phyloP scores from a whole-genome alignment of 2,113 vertebrate genomes.

The Callipepla squamata region DNA sequence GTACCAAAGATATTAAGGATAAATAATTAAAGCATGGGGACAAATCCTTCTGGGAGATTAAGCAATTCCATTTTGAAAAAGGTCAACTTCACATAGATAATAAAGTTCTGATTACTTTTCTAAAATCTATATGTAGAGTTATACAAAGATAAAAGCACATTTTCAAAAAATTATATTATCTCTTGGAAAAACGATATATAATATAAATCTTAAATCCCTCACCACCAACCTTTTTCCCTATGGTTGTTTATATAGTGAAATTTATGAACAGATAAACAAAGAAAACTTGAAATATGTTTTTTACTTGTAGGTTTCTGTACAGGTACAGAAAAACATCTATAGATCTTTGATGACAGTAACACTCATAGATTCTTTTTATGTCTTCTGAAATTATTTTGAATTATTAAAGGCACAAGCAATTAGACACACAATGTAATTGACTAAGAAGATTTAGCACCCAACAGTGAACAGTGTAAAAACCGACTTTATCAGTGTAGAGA shows the following conservation, averaged over 20 bases:
- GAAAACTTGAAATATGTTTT: background rate
- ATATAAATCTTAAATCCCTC: background rate
- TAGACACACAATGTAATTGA: background rate
- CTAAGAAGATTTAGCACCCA: background rate
- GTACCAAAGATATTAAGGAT: background rate
- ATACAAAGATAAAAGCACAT: background rate
- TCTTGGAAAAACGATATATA: background rate
- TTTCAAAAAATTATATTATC: background rate
- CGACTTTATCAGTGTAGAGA: background rate
- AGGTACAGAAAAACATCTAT: background rate
- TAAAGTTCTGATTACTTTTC: constrained; percentile 25
- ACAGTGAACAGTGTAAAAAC: background rate
- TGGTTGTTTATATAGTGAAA: background rate
- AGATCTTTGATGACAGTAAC: background rate
- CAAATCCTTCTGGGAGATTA: constrained; percentile 19
- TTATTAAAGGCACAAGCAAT: background rate
- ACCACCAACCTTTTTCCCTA: background rate
- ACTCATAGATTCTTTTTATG: background rate
- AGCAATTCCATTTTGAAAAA: background rate
- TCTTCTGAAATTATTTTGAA: background rate
- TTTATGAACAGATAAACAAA: background rate
- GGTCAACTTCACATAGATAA: background rate
- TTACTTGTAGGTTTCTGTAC: fast-evolving
- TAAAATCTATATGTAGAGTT: background rate
- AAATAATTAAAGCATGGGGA: constrained; percentile 32